Evolutionary conservation across 2,797 vertebrate genomes (phyloP), one percentile per base, ranked within the genome.

Genomic region (Onychomys arenicola): DNA sequence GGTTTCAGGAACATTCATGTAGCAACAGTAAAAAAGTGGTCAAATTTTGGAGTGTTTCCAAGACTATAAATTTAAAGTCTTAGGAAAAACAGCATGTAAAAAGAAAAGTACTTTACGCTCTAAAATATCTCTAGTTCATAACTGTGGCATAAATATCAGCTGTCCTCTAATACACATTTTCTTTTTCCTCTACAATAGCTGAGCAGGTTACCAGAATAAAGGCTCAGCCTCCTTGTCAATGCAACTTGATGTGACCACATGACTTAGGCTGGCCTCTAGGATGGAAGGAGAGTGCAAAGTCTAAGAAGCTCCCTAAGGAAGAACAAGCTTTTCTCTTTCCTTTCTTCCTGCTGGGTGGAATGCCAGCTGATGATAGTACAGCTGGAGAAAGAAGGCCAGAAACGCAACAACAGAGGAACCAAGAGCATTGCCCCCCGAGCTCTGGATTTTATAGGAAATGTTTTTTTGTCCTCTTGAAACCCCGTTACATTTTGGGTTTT

Each of bases 381-480:
- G 59, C 9, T 95, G 43, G 59, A 87, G 29, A 94, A 91, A 23
- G 37, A 12, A 92, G 7, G n/a, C 40, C 55, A 96, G 78, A 95
- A 89, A 76, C 37, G 11, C 37, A 81, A 29, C 61, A 63, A 63
- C 19, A 46, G 2, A 65, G 65, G 55, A 46, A 90, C 2, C 55
- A 43, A 46, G 7, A 76, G 19, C 13, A 82, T 63, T 95, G 76
- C 57, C 57, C 84, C 23, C n/a, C 83, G 55, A 83, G 11, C 19
- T 73, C 84, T 69, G 27, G 21, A 82, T 34, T 80, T 84, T 76
- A 34, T 0, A 82, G 89, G 46, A 91, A 91, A 82, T 34, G 81
- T 37, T 49, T n/a, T 85, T 63, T 23, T 91, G n/a, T 77, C 32
- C 90, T 92, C 84, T 92, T 94, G 91, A 96, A 95, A 43, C 37